A percentile compares a stretch with the other conserved stretches of the same genome.
Evolutionary conservation across 2,888 invertebrate species (phyloP).

Genomic region (Brachyptera putata): DNA sequence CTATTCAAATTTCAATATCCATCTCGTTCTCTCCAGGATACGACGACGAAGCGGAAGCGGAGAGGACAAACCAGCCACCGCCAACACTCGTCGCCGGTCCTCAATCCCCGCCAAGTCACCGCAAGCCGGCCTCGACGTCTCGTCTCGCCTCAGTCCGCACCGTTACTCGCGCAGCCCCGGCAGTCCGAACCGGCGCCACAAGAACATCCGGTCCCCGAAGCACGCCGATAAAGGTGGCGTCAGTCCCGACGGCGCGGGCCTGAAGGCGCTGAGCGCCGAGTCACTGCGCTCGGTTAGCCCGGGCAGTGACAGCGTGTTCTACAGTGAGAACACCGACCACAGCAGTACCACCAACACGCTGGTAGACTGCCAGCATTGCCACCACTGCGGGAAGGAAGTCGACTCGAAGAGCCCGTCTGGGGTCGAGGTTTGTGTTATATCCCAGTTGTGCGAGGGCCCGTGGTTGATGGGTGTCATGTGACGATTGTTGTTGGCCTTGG

Average conservation of each 20-base stretch:
- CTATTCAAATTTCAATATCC: too few relatives aligned
- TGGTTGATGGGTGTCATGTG: too few relatives aligned
- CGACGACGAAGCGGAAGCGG: constrained; percentile 30
- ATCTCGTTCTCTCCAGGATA: constrained; percentile 10
- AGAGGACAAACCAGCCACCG: constrained; percentile 26
- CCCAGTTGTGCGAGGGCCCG: too few relatives aligned
- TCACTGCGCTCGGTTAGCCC: constrained; percentile 85
- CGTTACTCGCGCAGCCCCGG: constrained; percentile 46
- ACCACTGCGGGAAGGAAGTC: constrained; percentile 79
- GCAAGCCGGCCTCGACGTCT: constrained; percentile 18
- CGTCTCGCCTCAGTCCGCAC: constrained; percentile 31
- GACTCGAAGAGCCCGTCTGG: constrained; percentile 43
- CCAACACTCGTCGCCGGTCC: constrained; percentile 24
- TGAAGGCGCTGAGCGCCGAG: constrained; percentile 82
- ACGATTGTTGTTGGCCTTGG: too few relatives aligned
- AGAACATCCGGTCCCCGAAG: constrained; percentile 27
- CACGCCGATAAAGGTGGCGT: neutral
- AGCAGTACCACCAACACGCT: constrained; percentile 38
- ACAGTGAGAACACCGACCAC: constrained; percentile 61
- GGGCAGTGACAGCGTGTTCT: constrained; percentile 86
- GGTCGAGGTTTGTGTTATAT: constrained; percentile 26
- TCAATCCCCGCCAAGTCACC: constrained; percentile 31
- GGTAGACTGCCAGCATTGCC: constrained; percentile 57
- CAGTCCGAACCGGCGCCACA: constrained; percentile 52
- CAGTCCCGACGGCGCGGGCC: constrained; percentile 50